phyloP scores from a whole-genome alignment of 2,888 invertebrate species.

The Drosophila cyrtoloma region DNA sequence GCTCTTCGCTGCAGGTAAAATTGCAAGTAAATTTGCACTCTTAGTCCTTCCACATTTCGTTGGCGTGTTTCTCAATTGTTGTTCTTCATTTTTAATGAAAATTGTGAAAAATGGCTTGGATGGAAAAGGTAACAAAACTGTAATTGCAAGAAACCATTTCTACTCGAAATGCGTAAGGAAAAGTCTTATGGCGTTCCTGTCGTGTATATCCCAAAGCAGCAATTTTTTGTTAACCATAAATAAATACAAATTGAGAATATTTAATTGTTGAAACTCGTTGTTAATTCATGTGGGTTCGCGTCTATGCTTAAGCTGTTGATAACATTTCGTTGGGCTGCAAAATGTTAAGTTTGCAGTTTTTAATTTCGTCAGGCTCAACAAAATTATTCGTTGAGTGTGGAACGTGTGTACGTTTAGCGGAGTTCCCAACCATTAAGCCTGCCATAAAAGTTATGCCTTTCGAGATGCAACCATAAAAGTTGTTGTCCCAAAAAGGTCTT shows the following conservation, averaged over 20 bases:
- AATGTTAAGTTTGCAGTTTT: background rate
- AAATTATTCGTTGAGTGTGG: conserved; percentile 34
- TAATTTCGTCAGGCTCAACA: background rate
- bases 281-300: background rate
- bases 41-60: background rate
- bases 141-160: background rate
- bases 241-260: background rate
- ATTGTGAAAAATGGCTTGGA: background rate
- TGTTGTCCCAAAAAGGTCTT: conserved; percentile 46
- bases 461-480: background rate
- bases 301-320: background rate
- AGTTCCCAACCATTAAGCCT: background rate
- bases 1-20: background rate
- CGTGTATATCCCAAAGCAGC: too few species aligned
- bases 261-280: too few species aligned
- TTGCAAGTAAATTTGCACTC: background rate
- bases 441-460: conserved; percentile 14
- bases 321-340: background rate
- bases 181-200: background rate
- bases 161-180: background rate
- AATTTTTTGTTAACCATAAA: background rate
- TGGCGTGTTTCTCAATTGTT: background rate
- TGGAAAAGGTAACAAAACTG: background rate
- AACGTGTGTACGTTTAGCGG: conserved; percentile 5
- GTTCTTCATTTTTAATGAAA: background rate